A percentile compares a stretch with the other conserved stretches of the same genome.
phyloP scores from a whole-genome alignment of 1,140 invertebrate genomes.

The Ceratoteleas bidentatus region DNA sequence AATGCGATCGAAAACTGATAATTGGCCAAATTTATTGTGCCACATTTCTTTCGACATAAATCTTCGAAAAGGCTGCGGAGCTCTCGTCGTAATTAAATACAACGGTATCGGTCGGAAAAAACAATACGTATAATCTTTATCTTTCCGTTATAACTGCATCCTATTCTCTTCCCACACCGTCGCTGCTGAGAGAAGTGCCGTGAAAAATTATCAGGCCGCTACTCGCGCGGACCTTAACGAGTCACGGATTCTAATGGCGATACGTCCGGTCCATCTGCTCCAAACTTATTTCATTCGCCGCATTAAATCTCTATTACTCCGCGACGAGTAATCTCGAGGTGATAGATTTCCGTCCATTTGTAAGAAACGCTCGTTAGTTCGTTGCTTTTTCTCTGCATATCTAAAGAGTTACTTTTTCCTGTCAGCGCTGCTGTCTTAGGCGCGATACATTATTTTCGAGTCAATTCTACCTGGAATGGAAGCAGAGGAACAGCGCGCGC shows the following conservation, averaged over 20 bases:
- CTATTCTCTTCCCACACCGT: conserved; percentile 4
- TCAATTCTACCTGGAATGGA: conserved; percentile 25
- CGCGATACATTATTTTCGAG: conserved; percentile 51
- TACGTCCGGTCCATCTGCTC: conserved; percentile 65
- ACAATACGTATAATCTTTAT: conserved; percentile 16
- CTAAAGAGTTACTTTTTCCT: conserved; percentile 34
- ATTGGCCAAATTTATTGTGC: too few relatives aligned
- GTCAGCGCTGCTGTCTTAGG: conserved; percentile 24
- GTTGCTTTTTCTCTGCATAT: conserved; percentile 63
- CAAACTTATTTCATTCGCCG: conserved; percentile 60
- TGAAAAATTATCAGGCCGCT: conserved; percentile 56
- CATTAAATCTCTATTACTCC: conserved; percentile 67
- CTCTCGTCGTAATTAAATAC: neutral
- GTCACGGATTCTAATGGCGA: conserved; percentile 63
- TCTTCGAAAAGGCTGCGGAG: too few relatives aligned
- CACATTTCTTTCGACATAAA: too few relatives aligned
- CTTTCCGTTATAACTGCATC: conserved; percentile 1
- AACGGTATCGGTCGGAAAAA: neutral
- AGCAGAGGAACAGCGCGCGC: neutral
- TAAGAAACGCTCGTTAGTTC: conserved; percentile 61
- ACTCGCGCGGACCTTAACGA: conserved; percentile 49
- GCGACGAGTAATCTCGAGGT: conserved; percentile 62
- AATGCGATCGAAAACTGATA: too few relatives aligned
- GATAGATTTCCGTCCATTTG: conserved; percentile 63
- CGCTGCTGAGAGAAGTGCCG: conserved; percentile 16